Percentiles rank a stretch among this genome's conserved stretches.
Conservation (phyloP, 2,888 invertebrate genomes). For the Drosophila pegasa region DNA sequence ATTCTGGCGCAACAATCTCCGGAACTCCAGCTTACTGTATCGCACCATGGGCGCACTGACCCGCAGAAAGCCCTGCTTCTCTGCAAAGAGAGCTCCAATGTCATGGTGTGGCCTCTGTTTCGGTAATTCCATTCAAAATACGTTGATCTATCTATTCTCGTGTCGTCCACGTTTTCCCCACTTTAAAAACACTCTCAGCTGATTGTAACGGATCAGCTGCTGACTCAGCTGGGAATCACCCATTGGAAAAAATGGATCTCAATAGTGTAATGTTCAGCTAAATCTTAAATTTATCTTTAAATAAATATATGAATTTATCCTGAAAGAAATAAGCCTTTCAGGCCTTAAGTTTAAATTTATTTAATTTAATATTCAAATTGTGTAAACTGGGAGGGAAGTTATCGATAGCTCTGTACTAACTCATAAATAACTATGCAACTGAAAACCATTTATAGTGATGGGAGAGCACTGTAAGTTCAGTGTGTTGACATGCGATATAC, state of each 20-base stretch:
- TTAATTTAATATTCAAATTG: not conserved
- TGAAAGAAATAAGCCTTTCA: not conserved
- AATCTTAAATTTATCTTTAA: not conserved
- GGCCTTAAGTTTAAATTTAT: not conserved
- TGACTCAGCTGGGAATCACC: slow-evolving; percentile 7
- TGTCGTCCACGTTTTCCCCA: slow-evolving; percentile 14
- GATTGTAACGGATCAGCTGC: slow-evolving; percentile 24
- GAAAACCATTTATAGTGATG: not conserved
- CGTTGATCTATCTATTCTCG: not conserved
- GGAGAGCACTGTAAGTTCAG: no score
- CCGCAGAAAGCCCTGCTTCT: slow-evolving; percentile 86
- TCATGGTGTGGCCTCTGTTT: slow-evolving; percentile 78
- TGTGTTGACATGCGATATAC: not conserved
- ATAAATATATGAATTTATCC: no score
- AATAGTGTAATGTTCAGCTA: not conserved
- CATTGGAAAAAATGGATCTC: not conserved
- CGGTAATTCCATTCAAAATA: slow-evolving; percentile 49
- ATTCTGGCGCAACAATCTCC: slow-evolving; percentile 91
- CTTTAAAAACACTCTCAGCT: slow-evolving; percentile 21
- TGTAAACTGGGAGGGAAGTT: not conserved
- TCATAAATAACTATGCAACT: not conserved
- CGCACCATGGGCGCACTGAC: slow-evolving; percentile 98
- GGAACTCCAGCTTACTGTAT: slow-evolving; percentile 87
- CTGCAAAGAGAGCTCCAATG: slow-evolving; percentile 88
- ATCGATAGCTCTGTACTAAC: not conserved